Base-by-base conservation (phyloP, 2,888 invertebrate genomes). In the Choristoneura rosaceana region DNA sequence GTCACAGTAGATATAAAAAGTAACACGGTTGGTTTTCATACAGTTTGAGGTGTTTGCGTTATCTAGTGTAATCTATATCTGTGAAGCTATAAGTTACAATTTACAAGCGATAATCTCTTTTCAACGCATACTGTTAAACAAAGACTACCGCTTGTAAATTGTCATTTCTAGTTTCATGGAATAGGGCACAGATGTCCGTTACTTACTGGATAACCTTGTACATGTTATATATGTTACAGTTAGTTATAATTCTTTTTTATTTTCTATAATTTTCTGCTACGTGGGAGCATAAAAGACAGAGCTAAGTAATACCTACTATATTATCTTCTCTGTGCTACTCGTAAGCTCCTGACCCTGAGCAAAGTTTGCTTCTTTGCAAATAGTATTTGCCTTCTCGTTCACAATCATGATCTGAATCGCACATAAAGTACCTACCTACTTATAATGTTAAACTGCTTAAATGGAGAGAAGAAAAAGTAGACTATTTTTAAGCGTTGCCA, bases 341-440 rank as follows among this genome's bases (percentile, higher is more conserved):
- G 5, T n/a, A 47, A 47, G 47, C 47, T 47, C 14, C 14, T 47
- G 5, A 47, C n/a, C 14, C 14, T 47, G 5, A 47, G 47, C n/a
- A 47, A 47, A n/a, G 47, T 47, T 47, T 47, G 47, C 47, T n/a
- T n/a, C 47, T 47, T n/a, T 47, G 47, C n/a, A 47, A 47, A 5
- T n/a, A 4, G n/a, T n/a, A 47, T 47, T 47, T n/a, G n/a, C n/a
- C n/a, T 4, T n/a, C n/a, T 47, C 4, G 14, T 47, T 47, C 47
- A 4, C 47, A 7, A 47, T n/a, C n/a, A n/a, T 14, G n/a, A 47
- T 47, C 47, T 14, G 47, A n/a, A 47, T 5, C 47, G 47, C 47
- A 47, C 47, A 47, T 1, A 47, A n/a, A 43, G 43, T 43, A 43
- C 1, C 10, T 43, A 43, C 43, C 4, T n/a, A 47, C 47, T n/a